Evolutionary conservation across 1,140 invertebrate species (phyloP).

Genomic region (Phthorimaea operculella): DNA sequence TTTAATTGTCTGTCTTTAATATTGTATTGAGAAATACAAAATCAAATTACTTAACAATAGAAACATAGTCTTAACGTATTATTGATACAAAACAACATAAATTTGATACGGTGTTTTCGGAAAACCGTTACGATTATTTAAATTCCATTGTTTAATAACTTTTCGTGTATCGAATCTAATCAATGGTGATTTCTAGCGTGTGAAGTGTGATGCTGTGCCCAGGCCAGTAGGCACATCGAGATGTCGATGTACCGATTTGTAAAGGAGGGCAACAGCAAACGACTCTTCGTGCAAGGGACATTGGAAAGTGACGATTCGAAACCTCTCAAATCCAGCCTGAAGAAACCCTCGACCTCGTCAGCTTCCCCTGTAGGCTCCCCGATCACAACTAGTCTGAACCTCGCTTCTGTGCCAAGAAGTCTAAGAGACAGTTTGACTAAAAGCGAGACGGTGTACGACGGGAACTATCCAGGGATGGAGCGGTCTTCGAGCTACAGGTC

Average conservation of each 20-base stretch:
- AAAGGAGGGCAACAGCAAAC: constrained; percentile 71
- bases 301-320: constrained; percentile 71
- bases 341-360: constrained; percentile 48
- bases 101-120: too few species aligned
- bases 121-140: too few species aligned
- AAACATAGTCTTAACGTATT: too few species aligned
- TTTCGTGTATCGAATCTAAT: neutral
- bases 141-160: too few species aligned
- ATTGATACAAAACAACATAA: too few species aligned
- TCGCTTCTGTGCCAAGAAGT: constrained; percentile 62
- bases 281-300: constrained; percentile 84
- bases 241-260: constrained; percentile 81
- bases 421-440: constrained; percentile 56
- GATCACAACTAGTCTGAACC: constrained; percentile 69
- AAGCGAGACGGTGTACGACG: constrained; percentile 61
- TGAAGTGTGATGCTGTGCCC: constrained; percentile 37
- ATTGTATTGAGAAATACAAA: too few species aligned
- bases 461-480: constrained; percentile 60
- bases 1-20: too few species aligned
- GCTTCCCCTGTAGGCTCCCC: constrained; percentile 64
- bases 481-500: constrained; percentile 46
- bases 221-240: constrained; percentile 43
- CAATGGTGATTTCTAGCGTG: constrained; percentile 30
- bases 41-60: too few species aligned
- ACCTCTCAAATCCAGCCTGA: constrained; percentile 67